Percentiles rank a stretch among this genome's conserved stretches.
These are phyloP conservation scores for Enteromius unitaeniatus DNA, from an alignment of 2,797 vertebrate species.

Conservation along the genomic window DNA sequence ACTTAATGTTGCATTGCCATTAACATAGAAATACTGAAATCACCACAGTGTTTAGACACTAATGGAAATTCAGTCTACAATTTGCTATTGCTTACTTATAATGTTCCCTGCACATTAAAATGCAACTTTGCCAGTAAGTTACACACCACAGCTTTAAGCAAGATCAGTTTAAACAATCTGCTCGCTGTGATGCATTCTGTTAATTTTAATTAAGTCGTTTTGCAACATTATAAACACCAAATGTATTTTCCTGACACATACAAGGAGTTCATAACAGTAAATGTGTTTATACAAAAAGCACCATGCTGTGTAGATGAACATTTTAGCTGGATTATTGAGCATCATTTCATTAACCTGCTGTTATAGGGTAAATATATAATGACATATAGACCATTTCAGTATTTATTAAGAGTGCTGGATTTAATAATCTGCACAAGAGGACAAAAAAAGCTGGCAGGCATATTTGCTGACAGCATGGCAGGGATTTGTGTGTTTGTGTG, in stretches of 20 bases:
- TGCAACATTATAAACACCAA: background rate
- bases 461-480: slow-evolving; percentile 33
- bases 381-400: background rate
- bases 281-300: slow-evolving; percentile 16
- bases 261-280: slow-evolving; percentile 14
- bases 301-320: background rate
- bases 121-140: background rate
- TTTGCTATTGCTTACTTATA: background rate
- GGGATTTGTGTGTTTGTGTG: slow-evolving; percentile 8
- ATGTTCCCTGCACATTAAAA: background rate
- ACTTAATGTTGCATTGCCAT: slow-evolving; percentile 1
- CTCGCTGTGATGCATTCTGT: background rate
- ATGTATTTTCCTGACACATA: background rate
- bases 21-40: background rate
- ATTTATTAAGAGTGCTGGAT: slow-evolving; percentile 13
- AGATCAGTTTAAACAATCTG: background rate
- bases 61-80: background rate
- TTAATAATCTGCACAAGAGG: slow-evolving; percentile 3
- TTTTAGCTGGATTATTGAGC: slow-evolving; percentile 25
- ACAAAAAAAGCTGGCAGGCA: slow-evolving; percentile 24
- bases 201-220: slow-evolving; percentile 9
- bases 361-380: background rate
- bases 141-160: background rate
- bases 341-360: slow-evolving; percentile 31
- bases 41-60: background rate